Evolutionary conservation across 2,797 vertebrate genomes (phyloP), one percentile per base, ranked within the genome.

Genomic region (Falco concolor): DNA sequence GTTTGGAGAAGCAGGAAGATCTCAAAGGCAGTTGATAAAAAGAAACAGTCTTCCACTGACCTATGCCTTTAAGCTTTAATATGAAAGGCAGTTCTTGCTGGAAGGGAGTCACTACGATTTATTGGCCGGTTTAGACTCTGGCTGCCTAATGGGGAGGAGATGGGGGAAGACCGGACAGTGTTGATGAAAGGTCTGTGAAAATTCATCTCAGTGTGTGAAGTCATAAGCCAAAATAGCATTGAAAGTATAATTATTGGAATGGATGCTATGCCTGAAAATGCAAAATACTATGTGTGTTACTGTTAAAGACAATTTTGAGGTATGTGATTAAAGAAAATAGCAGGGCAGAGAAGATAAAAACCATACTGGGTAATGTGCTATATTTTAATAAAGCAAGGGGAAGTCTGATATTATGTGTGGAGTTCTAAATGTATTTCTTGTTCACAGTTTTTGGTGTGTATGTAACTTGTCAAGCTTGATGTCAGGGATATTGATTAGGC

Each of bases 11-110:
- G 6, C 9, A 12, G 83, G 79, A 87, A 76, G 7, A 18, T 60
- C 52, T 49, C 45, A 13, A 13, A n/a, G 70, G 40, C 38, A 9
- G 17, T 19, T 17, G 12, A 11, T 30, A 1, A 20, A 14, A 40
- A 32, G n/a, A 6, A 64, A 5, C 8, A 2, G 17, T 6, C 50
- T 25, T 34, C 17, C 2, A 5, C 40, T 38, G 65, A 20, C 11
- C 22, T 11, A 0, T 0, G 1, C 19, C 5, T 40, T 44, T 4
- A 2, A 13, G 13, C 7, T 68, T 38, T 12, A 5, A 1, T 22
- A 0, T 4, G 11, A 4, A 21, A 42, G 69, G 59, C 47, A 10
- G 1, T 57, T 11, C 22, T 53, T 53, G 59, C 45, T 60, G 54
- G 17, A 20, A 59, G 89, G 77, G 56, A 9, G 9, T 54, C 0